Base-by-base conservation (phyloP, 2,113 vertebrate species). In the Eulemur rufifrons region DNA sequence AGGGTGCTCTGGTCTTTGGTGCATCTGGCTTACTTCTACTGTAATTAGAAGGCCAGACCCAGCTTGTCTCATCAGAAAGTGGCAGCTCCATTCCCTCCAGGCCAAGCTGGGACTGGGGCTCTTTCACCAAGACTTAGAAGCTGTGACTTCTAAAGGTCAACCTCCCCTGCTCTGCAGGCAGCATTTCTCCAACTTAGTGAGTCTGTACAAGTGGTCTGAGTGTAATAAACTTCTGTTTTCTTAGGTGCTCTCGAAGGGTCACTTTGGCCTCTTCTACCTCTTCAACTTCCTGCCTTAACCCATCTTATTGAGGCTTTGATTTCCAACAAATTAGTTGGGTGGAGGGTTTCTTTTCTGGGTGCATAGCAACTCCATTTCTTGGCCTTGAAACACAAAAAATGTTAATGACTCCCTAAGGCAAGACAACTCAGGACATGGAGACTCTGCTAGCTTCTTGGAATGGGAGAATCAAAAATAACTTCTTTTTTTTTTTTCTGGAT, bases 321-420 rank as follows among this genome's bases (percentile, higher is more conserved):
- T 86, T 68, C 47, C 56, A 20, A 21, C 8, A 63, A 94, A 45
- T 74, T 63, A 54, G 61, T 29, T 42, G 20, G 15, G 8, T 54
- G 15, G 10, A 74, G 23, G 32, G 5, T 10, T 86, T 66, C 61
- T 61, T 74, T 11, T 56, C 54, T 11, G 27, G 32, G 52, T 8
- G 20, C 18, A 54, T 56, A 90, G 74, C 32, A 85, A 81, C n/a
- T 83, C 10, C 80, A 37, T 77, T 87, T 74, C 76, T 87, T 84
- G 42, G 52, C n/a, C 50, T 88, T 25, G 15, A 92, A 83, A 90
- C 17, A 27, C 63, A 87, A 94, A 56, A 89, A 37, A 45, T 17
- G 39, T n/a, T 39, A 52, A 17, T 47, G 66, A 74, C n/a, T 80
- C 37, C 82, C 64, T 50, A 32, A 84, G 71, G 8, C 21, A 66